These are phyloP conservation scores for Oreotragus oreotragus DNA, from an alignment of 2,113 vertebrate species.

Conservation along the genomic window DNA sequence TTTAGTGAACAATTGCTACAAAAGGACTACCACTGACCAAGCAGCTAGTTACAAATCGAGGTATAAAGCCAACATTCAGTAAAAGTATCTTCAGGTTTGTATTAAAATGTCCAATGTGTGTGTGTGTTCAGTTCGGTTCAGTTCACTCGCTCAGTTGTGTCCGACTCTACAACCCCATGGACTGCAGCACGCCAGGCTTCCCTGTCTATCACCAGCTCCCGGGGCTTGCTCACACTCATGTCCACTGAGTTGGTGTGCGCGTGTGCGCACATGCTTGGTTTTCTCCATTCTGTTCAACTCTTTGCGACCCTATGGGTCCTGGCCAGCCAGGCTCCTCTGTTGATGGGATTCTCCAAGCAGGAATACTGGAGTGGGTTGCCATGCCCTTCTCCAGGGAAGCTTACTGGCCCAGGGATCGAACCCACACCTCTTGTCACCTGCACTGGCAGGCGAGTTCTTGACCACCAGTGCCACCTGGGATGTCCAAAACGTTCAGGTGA, in stretches of 20 bases:
- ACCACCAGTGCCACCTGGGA: not conserved
- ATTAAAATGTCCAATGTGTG: not conserved
- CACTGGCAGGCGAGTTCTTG: not conserved
- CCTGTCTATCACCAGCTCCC: not conserved
- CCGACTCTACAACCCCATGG: not conserved
- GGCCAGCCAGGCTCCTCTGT: not conserved
- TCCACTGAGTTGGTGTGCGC: not conserved
- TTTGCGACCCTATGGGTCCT: not conserved
- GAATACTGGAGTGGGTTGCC: not conserved
- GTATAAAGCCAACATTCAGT: not conserved
- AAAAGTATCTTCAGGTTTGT: not conserved
- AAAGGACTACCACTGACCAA: not conserved
- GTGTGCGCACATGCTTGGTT: accelerated
- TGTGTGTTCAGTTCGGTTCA: not conserved
- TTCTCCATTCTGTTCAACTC: not conserved
- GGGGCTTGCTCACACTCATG: not conserved
- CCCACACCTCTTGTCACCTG: not conserved
- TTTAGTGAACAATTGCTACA: not conserved
- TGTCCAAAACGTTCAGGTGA: not conserved
- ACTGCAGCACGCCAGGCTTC: not conserved
- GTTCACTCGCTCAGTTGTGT: not conserved
- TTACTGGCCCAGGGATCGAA: not conserved
- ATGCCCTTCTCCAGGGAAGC: not conserved
- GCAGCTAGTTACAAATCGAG: not conserved
- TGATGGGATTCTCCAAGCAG: not conserved